Evolutionary conservation across 2,797 vertebrate species (phyloP).

Genomic region (Micropoecilia bifurca): DNA sequence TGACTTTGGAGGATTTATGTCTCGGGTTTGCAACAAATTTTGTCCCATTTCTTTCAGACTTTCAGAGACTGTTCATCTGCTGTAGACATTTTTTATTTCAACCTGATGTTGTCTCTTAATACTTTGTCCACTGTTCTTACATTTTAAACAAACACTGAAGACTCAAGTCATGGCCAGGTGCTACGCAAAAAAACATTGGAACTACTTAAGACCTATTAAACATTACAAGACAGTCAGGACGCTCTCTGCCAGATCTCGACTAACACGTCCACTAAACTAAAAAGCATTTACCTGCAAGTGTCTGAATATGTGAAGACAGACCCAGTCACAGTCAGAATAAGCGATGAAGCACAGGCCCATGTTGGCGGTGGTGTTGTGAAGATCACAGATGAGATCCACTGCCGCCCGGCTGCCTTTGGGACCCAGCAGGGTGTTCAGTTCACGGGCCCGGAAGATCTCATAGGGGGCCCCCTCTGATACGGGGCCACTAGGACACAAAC

Average conservation of each 20-base stretch:
- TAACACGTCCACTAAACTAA: no score
- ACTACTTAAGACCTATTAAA: background rate
- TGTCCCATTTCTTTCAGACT: background rate
- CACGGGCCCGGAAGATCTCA: conserved; percentile 73
- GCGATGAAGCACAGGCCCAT: conserved; percentile 83
- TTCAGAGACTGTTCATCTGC: background rate
- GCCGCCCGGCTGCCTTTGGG: conserved; percentile 66
- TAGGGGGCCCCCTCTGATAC: conserved; percentile 64
- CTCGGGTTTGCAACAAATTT: background rate
- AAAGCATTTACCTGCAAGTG: conserved; percentile 79
- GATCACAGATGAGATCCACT: conserved; percentile 76
- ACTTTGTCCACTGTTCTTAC: background rate
- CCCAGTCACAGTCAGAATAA: conserved; percentile 66
- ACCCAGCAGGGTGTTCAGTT: conserved; percentile 75
- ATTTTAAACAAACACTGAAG: background rate
- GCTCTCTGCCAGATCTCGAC: background rate
- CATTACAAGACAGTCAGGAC: background rate
- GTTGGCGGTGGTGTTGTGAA: conserved; percentile 87
- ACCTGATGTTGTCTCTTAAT: background rate
- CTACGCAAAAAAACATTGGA: background rate
- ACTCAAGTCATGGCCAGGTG: background rate
- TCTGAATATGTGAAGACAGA: conserved; percentile 83
- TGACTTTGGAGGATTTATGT: background rate
- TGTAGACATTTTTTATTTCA: background rate
- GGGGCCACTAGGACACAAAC: conserved; percentile 58